Percentiles rank a stretch among this genome's conserved stretches.
Conservation (phyloP, 2,888 invertebrate species). For the Ennomos fuscantarius region DNA sequence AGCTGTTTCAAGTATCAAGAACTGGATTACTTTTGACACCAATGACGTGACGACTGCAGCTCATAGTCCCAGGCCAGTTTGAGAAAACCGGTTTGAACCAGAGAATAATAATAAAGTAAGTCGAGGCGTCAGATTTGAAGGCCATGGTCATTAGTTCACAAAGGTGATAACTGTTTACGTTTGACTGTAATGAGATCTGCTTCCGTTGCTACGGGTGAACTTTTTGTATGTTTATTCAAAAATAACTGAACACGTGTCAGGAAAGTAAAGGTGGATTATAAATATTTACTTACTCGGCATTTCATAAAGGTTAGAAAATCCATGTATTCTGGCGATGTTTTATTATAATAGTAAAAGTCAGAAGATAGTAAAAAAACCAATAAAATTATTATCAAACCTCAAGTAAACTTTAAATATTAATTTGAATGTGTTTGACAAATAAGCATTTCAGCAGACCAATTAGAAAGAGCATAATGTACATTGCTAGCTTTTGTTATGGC, state of each 20-base stretch:
- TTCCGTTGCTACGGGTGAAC: conserved; percentile 15
- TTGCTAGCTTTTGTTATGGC: too few species aligned
- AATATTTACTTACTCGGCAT: too few species aligned
- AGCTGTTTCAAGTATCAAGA: background rate
- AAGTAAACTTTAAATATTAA: too few species aligned
- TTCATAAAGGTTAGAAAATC: too few species aligned
- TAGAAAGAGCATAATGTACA: too few species aligned
- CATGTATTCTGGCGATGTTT: too few species aligned
- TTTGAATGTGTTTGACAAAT: too few species aligned
- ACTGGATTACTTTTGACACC: conserved; percentile 25
- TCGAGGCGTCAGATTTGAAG: conserved; percentile 28
- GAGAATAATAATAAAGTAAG: conserved; percentile 30
- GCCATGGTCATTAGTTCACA: conserved; percentile 30
- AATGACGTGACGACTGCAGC: conserved; percentile 13
- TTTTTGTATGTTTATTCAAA: conserved; percentile 4
- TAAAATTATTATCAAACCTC: too few species aligned
- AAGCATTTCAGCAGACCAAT: too few species aligned
- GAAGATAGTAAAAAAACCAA: too few species aligned
- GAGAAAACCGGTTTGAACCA: conserved; percentile 31
- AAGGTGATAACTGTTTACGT: conserved; percentile 24
- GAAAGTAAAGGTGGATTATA: background rate
- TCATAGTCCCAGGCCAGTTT: conserved; percentile 15
- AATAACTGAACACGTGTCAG: background rate
- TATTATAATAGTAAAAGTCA: too few species aligned
- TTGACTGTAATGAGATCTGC: conserved; percentile 18